Conservation (phyloP, 2,797 vertebrate genomes). For the Triplophysa bombifrons region DNA sequence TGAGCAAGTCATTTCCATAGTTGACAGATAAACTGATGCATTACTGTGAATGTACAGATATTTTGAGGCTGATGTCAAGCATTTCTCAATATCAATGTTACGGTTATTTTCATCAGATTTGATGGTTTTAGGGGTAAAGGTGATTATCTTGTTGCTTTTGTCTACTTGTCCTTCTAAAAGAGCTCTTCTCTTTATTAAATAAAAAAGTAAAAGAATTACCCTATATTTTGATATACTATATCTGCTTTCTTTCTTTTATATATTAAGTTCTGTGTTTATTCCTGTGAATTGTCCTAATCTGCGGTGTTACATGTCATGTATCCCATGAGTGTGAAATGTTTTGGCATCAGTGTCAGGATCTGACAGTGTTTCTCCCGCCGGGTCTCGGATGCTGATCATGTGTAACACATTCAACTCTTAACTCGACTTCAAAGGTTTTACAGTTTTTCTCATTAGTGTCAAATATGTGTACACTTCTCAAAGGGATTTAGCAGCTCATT, state of each 20-base stretch:
- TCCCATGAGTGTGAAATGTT: constrained; percentile 12
- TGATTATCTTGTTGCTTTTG: no score
- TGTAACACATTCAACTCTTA: constrained; percentile 1
- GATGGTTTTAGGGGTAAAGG: background rate
- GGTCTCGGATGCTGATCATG: constrained; percentile 27
- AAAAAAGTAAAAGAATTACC: no score
- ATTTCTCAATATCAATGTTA: background rate
- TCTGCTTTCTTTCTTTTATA: no score
- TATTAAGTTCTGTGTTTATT: no score
- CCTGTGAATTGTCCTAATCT: background rate
- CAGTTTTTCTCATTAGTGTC: constrained; percentile 29
- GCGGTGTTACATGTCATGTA: background rate
- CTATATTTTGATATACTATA: no score
- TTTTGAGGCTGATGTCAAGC: background rate
- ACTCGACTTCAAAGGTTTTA: background rate
- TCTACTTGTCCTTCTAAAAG: no score
- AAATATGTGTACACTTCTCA: constrained; percentile 11
- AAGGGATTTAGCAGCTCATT: background rate
- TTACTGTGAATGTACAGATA: constrained; percentile 9
- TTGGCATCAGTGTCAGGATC: background rate
- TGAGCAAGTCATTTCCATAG: background rate
- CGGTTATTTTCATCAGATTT: background rate
- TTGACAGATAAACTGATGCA: background rate
- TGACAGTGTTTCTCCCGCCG: constrained; percentile 43
- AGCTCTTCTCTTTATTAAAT: no score